Conservation (phyloP, 2,113 vertebrate genomes). For the Mormyrus iriodes region DNA sequence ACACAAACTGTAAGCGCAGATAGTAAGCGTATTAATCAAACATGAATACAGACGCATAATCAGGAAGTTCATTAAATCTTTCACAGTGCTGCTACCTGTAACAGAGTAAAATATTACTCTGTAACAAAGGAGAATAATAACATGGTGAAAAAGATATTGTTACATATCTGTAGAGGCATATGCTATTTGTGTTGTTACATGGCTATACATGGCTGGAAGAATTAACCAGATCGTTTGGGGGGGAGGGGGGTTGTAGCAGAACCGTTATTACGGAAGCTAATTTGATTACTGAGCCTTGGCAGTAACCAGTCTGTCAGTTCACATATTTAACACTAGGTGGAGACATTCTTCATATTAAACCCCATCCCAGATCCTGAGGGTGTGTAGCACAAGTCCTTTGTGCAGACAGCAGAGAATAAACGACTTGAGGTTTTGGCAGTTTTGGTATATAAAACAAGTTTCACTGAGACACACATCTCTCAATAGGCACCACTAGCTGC, state of each 20-base stretch:
- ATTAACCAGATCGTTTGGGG: background rate
- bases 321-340: constrained; percentile 22
- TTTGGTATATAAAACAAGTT: background rate
- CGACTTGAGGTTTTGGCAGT: background rate
- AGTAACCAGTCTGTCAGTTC: background rate
- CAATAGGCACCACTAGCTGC: background rate
- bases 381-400: background rate
- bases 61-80: background rate
- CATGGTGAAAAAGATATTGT: background rate
- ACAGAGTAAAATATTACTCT: background rate
- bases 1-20: background rate
- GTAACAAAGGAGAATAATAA: background rate
- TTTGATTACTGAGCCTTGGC: background rate
- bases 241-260: background rate
- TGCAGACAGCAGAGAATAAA: background rate
- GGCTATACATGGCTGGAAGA: background rate
- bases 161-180: background rate
- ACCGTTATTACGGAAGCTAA: background rate
- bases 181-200: background rate
- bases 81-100: background rate
- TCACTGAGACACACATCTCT: background rate
- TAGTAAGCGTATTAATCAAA: background rate
- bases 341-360: background rate
- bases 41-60: background rate
- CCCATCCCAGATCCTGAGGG: background rate